Evolutionary conservation across 1,140 invertebrate species (phyloP).

Genomic region (Leptopilina boulardi): DNA sequence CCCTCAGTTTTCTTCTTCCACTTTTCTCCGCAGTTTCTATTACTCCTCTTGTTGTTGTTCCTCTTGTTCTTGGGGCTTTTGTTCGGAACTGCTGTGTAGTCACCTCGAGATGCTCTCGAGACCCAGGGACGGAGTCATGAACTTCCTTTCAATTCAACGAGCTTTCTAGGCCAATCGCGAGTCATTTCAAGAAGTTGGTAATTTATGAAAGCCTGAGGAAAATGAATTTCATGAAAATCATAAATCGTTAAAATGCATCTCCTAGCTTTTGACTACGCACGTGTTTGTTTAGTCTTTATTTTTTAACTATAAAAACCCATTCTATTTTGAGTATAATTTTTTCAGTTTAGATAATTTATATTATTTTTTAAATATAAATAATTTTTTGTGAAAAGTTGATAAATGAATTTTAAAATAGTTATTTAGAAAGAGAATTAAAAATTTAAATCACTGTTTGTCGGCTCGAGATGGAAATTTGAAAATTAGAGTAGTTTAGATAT

Average conservation of each 20-base stretch:
- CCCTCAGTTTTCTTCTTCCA: not conserved
- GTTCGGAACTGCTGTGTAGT: not conserved
- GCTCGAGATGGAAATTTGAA: not conserved
- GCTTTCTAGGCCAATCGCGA: slow-evolving; percentile 3
- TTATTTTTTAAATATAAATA: too few relatives aligned
- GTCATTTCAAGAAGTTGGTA: slow-evolving; percentile 9
- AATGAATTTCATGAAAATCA: not conserved
- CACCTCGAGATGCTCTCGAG: not conserved
- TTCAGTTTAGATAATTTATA: too few relatives aligned
- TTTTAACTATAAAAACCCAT: too few relatives aligned
- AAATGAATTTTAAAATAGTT: too few relatives aligned
- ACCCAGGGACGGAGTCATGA: slow-evolving; percentile 3
- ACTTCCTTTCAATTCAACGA: slow-evolving; percentile 6
- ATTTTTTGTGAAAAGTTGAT: too few relatives aligned
- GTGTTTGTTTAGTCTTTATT: not conserved
- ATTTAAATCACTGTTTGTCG: not conserved
- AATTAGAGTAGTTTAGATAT: not conserved
- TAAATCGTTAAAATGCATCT: not conserved
- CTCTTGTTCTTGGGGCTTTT: not conserved
- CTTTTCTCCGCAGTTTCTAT: not conserved
- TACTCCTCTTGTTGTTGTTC: slow-evolving; percentile 15
- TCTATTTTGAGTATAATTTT: too few relatives aligned
- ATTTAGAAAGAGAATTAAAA: not conserved
- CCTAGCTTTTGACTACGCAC: not conserved
- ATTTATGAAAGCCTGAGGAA: slow-evolving; percentile 9